Conservation (phyloP, 2,113 vertebrate genomes). For the Galemys pyrenaicus region DNA sequence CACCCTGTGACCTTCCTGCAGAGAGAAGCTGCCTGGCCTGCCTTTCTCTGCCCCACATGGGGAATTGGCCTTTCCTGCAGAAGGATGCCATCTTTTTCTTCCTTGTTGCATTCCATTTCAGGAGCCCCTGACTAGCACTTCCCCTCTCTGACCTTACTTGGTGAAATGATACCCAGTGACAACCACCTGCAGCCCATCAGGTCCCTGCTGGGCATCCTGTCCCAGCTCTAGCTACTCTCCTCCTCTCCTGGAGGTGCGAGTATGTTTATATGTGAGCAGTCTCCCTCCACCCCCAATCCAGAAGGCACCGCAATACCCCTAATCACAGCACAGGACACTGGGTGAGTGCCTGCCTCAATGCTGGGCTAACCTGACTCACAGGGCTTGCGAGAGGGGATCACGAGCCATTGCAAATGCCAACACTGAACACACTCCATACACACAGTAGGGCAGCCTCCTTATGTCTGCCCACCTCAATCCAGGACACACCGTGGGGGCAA, state of each 20-base stretch:
- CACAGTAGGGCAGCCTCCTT: not conserved
- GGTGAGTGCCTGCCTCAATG: not conserved
- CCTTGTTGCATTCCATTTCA: not conserved
- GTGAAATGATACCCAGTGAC: not conserved
- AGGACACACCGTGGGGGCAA: not conserved
- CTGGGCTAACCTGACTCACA: not conserved
- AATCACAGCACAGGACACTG: not conserved
- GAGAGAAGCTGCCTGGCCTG: not conserved
- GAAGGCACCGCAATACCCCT: not conserved
- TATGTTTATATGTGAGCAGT: not conserved
- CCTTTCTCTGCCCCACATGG: not conserved
- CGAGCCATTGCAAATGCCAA: not conserved
- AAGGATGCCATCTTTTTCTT: not conserved
- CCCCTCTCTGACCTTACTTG: not conserved
- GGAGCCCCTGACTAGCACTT: not conserved
- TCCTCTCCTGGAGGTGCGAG: not conserved
- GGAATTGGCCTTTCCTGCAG: not conserved
- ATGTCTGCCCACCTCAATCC: not conserved
- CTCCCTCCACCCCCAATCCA: not conserved
- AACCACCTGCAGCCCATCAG: not conserved
- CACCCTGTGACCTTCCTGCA: not conserved
- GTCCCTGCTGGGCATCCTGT: not conserved
- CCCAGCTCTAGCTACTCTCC: not conserved
- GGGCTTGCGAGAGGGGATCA: not conserved
- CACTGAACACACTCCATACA: rapidly evolving